Base-by-base conservation (phyloP, 2,888 invertebrate species). In the Patella caerulea region DNA sequence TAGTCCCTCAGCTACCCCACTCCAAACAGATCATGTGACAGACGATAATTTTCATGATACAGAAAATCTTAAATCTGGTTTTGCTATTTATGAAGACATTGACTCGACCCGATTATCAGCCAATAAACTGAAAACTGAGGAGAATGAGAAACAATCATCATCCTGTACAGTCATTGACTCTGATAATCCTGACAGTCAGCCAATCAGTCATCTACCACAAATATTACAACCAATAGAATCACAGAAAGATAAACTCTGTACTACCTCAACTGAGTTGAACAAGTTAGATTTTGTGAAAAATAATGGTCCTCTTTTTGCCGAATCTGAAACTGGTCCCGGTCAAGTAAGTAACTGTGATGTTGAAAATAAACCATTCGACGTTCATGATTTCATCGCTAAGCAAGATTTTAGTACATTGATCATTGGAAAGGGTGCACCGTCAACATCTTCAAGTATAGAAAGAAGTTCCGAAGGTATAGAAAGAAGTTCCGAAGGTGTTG, bases 21-120 rank as follows among this genome's bases (percentile, higher is more conserved):
- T 55, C 75, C 70, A 75, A 71, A 75, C 71, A 24, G 15, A 71
- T 12, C 71, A 29, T 24, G 29, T 71, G 59, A 59, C 45, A 9
- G 7, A 45, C 5, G 7, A 45, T 45, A 45, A 45, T 9, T 45
- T 45, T 45, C 3, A 45, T 45, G 45, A 45, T 45, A 45, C 45
- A 45, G 45, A 45, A 45, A 45, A 45, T 45, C 45, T 45, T 45
- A 45, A 45, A 45, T 45, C 3, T 65, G 65, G 65, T 65, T 65
- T 19, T 65, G 19, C 65, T 11, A 65, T 65, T 65, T 65, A 65
- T 65, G 65, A 65, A 65, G 65, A 65, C 65, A 65, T 65, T 65
- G 65, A 65, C 24, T 65, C 65, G 19, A 24, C 65, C 3, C 19
- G 65, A 65, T 19, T 24, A 65, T 65, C 65, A 11, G 65, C 65